Base-by-base conservation (phyloP, 2,888 invertebrate species). In the Agrochola macilenta region DNA sequence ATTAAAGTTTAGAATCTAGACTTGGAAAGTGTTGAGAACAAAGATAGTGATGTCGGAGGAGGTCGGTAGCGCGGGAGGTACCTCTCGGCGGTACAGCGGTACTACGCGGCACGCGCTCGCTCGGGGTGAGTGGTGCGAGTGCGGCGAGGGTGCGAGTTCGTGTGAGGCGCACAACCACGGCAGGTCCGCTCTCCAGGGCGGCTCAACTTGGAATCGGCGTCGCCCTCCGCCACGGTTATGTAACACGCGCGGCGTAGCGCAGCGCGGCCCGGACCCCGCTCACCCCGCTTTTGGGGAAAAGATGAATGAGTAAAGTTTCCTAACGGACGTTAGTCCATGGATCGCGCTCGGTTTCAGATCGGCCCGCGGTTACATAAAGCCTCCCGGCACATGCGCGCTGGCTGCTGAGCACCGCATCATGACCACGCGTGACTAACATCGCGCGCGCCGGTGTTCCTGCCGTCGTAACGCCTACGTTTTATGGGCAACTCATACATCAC, bases 221-320 rank as follows among this genome's bases (percentile, higher is more conserved):
- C 92, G 89, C 92, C 92, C 91, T 89, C 90, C 87, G 85, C 90
- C 89, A 88, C 90, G 88, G 92, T 96, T 96, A 96, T 89, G 92
- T 96, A 96, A 95, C 93, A 85, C 91, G 91, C 92, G 91, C 94
- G 91, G 91, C 93, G 94, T 95, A 95, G 94, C 95, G 95, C 95
- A 93, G 93, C 94, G 92, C 93, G 88, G 85, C 90, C 90, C 89
- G 85, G 76, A 86, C 95, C 95, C 95, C 94, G 84, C 95, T 82
- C 82, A 81, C 95, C 95, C 95, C 95, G 91, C 94, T 92, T 94
- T 95, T 94, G 93, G 94, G 95, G 95, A 95, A 96, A 96, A 95
- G 96, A 96, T 96, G 96, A 96, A 96, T 96, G 96, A 95, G 95
- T 88, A 94, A 96, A 96, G 94, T 96, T 96, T 95, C 94, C 94